A percentile compares a stretch with the other conserved stretches of the same genome.
Conservation (phyloP, 2,113 vertebrate species). For the Corydoras maculifer region DNA sequence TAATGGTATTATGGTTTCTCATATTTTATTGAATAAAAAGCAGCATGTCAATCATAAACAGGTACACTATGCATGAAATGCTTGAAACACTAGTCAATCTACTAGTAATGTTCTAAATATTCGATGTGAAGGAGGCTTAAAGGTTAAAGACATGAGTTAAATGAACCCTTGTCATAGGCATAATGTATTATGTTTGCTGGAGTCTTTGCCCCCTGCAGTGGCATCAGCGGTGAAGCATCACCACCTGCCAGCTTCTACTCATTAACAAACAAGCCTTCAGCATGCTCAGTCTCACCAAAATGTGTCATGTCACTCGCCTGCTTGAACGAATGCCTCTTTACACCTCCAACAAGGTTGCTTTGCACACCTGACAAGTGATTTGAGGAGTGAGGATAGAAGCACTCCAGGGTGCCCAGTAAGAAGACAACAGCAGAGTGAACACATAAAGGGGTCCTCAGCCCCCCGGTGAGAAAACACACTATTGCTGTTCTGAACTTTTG, state of each 20-base stretch:
- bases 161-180: neutral
- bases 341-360: slow-evolving; percentile 5
- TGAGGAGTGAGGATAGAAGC: slow-evolving; percentile 8
- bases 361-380: slow-evolving; percentile 23
- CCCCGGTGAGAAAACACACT: slow-evolving; percentile 14
- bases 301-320: slow-evolving; percentile 1
- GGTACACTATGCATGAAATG: neutral
- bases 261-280: slow-evolving; percentile 29
- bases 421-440: slow-evolving; percentile 11
- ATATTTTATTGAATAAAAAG: no score
- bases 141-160: neutral
- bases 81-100: neutral
- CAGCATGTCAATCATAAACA: neutral
- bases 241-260: slow-evolving; percentile 2
- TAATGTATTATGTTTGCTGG: neutral
- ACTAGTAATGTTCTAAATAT: neutral
- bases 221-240: slow-evolving; percentile 1
- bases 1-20: no score
- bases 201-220: neutral
- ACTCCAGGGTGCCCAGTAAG: slow-evolving; percentile 17
- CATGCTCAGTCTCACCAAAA: slow-evolving; percentile 7
- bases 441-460: slow-evolving; percentile 27
- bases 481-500: neutral
- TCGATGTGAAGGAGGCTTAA: neutral
- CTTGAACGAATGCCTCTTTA: slow-evolving; percentile 1